Conservation (phyloP, 2,888 invertebrate species). For the Argyra leucocephala region DNA sequence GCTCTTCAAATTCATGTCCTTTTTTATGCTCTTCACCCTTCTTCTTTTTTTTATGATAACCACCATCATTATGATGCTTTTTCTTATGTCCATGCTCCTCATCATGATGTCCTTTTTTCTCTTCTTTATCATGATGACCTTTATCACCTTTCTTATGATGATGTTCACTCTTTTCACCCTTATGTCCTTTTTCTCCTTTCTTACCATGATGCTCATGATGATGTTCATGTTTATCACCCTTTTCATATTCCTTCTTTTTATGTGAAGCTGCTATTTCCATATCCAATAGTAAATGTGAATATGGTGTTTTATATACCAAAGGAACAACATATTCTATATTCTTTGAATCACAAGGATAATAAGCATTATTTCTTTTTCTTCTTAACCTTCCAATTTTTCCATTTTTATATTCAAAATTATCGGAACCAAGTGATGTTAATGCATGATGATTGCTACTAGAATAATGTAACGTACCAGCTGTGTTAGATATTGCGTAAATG, state of each 20-base stretch:
- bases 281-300: conserved; percentile 24
- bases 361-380: neutral
- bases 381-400: neutral
- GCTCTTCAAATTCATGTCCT: conserved; percentile 43
- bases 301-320: too few relatives aligned
- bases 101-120: conserved; percentile 45
- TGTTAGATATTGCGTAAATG: conserved; percentile 2
- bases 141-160: conserved; percentile 56
- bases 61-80: conserved; percentile 45
- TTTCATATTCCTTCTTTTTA: conserved; percentile 37
- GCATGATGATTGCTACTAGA: neutral
- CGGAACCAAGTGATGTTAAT: neutral
- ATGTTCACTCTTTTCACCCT: conserved; percentile 62
- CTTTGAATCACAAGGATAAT: neutral
- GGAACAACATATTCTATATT: neutral
- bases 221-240: conserved; percentile 51
- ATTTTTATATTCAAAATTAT: neutral
- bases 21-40: conserved; percentile 48
- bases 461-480: neutral
- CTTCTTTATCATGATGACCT: conserved; percentile 62
- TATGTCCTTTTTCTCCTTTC: conserved; percentile 61
- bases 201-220: conserved; percentile 57
- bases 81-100: conserved; percentile 46
- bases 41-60: conserved; percentile 42
- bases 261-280: conserved; percentile 36